Percentiles rank a stretch among this genome's conserved stretches.
phyloP scores from a whole-genome alignment of 2,113 vertebrate genomes.

The Aptenodytes patagonicus region DNA sequence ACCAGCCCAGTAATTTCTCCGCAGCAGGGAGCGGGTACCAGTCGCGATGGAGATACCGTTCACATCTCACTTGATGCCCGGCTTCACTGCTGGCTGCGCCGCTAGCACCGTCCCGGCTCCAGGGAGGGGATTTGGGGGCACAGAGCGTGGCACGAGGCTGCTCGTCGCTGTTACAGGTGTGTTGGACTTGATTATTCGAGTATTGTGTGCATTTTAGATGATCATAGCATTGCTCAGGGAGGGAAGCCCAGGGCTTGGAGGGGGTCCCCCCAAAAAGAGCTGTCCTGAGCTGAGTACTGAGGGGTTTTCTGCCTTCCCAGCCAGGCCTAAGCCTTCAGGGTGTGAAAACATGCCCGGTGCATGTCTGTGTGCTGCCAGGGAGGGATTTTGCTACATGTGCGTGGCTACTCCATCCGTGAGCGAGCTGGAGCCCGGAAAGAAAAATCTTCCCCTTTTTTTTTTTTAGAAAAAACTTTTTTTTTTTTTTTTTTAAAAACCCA shows the following conservation, averaged over 20 bases:
- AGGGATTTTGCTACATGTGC: rapidly evolving
- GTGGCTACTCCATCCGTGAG: rapidly evolving
- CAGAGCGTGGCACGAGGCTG: neutral
- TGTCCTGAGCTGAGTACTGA: neutral
- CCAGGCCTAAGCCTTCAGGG: neutral
- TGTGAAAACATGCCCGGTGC: neutral
- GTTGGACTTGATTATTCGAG: neutral
- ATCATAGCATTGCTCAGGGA: rapidly evolving
- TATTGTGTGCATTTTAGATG: rapidly evolving
- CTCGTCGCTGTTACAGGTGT: rapidly evolving
- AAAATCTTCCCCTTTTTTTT: neutral
- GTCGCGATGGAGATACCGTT: rapidly evolving
- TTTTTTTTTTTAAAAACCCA: neutral
- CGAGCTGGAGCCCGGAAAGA: rapidly evolving
- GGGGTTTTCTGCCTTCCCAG: neutral
- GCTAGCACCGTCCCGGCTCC: rapidly evolving
- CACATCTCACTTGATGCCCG: rapidly evolving
- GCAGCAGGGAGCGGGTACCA: neutral
- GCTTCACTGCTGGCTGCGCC: rapidly evolving
- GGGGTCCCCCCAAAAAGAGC: neutral
- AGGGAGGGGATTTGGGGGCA: neutral
- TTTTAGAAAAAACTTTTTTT: too few species aligned
- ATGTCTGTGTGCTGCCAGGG: neutral
- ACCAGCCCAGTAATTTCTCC: neutral
- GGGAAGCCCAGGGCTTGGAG: neutral